Conservation (phyloP, 2,888 invertebrate species). For the Nemurella pictetii region DNA sequence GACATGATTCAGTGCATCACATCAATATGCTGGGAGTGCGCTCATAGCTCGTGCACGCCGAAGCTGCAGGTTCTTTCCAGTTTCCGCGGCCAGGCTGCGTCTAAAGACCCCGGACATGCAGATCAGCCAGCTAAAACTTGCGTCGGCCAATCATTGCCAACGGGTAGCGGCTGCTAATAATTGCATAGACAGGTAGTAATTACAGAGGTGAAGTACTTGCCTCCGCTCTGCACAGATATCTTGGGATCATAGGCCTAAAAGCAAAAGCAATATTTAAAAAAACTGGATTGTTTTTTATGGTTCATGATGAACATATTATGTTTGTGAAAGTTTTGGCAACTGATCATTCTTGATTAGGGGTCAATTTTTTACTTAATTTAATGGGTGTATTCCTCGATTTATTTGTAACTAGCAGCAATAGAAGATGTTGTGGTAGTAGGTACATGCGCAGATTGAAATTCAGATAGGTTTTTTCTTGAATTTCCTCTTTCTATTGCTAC, state of each 20-base stretch:
- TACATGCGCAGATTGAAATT: no score
- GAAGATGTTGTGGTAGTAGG: no score
- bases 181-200: not conserved
- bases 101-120: not conserved
- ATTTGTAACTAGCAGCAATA: no score
- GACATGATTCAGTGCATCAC: not conserved
- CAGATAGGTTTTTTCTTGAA: no score
- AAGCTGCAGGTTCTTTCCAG: no score
- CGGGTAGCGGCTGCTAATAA: not conserved
- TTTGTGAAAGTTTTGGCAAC: no score
- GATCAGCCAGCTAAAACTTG: not conserved
- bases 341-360: no score
- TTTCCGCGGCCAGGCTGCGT: not conserved
- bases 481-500: no score
- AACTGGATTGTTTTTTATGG: not conserved
- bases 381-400: no score
- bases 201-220: not conserved
- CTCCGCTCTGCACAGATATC: not conserved
- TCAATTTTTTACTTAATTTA: no score
- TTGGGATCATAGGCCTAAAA: not conserved
- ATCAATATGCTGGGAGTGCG: not conserved
- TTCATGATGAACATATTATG: no score
- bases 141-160: not conserved
- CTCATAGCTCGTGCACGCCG: not conserved
- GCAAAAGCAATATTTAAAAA: not conserved